Evolutionary conservation across 2,888 invertebrate species (phyloP), one percentile per base, ranked within the genome.

Genomic region (Crepidodera aurea): DNA sequence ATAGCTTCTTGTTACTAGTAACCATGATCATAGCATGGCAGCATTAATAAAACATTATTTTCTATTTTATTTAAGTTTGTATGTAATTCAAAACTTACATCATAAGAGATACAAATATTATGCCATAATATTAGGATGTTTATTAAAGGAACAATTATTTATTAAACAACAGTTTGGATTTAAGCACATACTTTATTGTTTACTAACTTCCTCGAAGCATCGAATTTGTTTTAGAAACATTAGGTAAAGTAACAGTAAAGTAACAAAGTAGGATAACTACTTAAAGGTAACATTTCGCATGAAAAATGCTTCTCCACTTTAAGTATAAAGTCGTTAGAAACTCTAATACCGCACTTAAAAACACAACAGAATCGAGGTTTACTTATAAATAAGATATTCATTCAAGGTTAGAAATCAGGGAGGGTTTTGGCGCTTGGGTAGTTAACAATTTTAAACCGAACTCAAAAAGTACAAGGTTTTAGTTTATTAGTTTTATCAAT

Each of bases 231-330:
- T 7, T 22, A 44, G 12, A 34, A 44, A 44, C 44, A 44, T 44
- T 44, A 44, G 22, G 44, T 22, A 44, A 44, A 44, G 44, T 44
- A 44, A 42, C 16, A 16, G 42, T 19, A 13, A 42, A 42, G 42
- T 42, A 42, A 16, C 42, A 42, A n/a, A 42, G 42, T 42, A 42
- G 42, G 42, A 16, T 42, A 42, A 42, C 42, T 42, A 16, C 42
- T 42, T 42, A 19, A 13, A 22, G 44, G 44, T 44, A 22, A 44
- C 19, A 44, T 22, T 19, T 22, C 22, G 44, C 22, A 22, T 44
- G 22, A 44, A 44, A 44, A 44, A 44, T 44, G 10, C 13, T 44
- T 13, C 44, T 12, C 19, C 44, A 44, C 44, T 22, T 44, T 44
- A 22, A n/a, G 44, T 44, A 44, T 44, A 44, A 44, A 44, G 44